These are phyloP conservation scores for Lota lota DNA, from an alignment of 2,113 vertebrate genomes.

Conservation along the genomic window DNA sequence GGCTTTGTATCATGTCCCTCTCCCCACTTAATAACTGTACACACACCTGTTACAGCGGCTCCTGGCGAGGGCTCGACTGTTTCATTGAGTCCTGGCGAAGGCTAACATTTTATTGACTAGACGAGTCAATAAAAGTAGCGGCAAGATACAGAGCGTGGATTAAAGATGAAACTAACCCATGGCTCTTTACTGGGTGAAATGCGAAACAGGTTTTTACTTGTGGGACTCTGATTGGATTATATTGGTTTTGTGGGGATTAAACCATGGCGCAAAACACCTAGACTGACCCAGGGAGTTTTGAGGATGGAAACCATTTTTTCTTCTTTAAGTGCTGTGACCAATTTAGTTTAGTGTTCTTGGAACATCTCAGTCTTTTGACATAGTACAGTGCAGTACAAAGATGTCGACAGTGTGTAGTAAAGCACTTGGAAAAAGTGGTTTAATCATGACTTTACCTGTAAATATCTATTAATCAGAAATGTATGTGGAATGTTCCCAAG, in stretches of 20 bases:
- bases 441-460: too few relatives aligned
- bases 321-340: too few relatives aligned
- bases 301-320: not conserved
- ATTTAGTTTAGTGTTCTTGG: too few relatives aligned
- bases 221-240: not conserved
- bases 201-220: not conserved
- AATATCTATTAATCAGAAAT: too few relatives aligned
- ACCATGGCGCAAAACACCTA: too few relatives aligned
- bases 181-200: slow-evolving; percentile 3
- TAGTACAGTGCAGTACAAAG: too few relatives aligned
- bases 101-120: not conserved
- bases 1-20: not conserved
- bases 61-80: not conserved
- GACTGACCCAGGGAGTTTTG: not conserved
- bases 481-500: too few relatives aligned
- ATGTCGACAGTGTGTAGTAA: too few relatives aligned
- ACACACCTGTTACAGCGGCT: not conserved
- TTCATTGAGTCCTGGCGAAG: not conserved
- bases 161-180: not conserved
- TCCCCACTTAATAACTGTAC: not conserved
- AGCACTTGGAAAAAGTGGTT: too few relatives aligned
- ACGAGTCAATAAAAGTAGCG: slow-evolving; percentile 12
- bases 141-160: slow-evolving; percentile 4
- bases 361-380: too few relatives aligned
- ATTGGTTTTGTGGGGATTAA: not conserved